A percentile compares a stretch with the other conserved stretches of the same genome.
phyloP scores from a whole-genome alignment of 2,113 vertebrate species.

The Mesocricetus auratus region DNA sequence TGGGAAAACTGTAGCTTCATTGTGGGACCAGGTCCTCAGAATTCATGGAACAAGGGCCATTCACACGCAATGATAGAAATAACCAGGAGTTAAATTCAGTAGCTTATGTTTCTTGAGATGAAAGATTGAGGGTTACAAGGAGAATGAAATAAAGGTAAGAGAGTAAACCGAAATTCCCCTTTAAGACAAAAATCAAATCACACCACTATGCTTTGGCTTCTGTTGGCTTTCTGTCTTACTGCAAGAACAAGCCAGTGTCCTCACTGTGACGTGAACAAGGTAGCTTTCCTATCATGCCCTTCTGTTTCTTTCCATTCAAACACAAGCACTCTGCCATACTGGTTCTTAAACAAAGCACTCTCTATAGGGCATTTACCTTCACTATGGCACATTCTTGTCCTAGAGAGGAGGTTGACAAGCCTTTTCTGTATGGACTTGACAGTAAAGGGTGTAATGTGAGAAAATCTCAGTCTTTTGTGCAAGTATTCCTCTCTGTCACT shows the following conservation, averaged over 20 bases:
- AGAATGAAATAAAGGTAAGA: background rate
- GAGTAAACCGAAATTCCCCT: conserved; percentile 1
- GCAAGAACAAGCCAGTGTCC: background rate
- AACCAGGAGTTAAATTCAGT: background rate
- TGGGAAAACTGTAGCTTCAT: background rate
- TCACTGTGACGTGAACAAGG: background rate
- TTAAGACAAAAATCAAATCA: conserved; percentile 8
- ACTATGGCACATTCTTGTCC: background rate
- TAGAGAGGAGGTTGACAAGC: background rate
- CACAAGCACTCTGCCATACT: background rate
- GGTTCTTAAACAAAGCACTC: background rate
- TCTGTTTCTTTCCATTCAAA: background rate
- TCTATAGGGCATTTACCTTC: background rate
- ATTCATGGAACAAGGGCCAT: background rate
- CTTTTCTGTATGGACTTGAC: background rate
- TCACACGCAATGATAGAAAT: background rate
- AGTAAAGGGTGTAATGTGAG: background rate
- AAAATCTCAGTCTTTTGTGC: background rate
- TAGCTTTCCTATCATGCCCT: too few relatives aligned
- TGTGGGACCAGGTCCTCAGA: background rate
- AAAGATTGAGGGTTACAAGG: background rate
- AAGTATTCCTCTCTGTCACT: background rate
- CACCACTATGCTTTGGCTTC: background rate
- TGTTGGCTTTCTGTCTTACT: background rate
- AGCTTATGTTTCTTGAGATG: background rate